phyloP scores from a whole-genome alignment of 2,113 vertebrate species.

The Melanostigma gelatinosum region DNA sequence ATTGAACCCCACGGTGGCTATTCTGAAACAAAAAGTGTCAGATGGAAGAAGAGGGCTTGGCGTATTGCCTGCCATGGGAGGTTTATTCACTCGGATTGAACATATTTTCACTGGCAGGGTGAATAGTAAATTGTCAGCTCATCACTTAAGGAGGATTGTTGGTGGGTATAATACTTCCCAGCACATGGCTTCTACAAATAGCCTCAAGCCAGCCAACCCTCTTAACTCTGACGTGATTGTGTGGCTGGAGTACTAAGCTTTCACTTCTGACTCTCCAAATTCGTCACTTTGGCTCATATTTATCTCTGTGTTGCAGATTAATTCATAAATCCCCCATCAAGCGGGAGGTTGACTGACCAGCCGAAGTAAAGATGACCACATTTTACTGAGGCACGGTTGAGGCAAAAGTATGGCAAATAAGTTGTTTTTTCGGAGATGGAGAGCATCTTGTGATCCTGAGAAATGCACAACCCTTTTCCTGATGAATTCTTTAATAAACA shows the following conservation, averaged over 20 bases:
- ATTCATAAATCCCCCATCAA: conserved; percentile 69
- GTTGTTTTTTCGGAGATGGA: conserved; percentile 16
- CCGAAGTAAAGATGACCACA: conserved; percentile 52
- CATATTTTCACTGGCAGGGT: conserved; percentile 74
- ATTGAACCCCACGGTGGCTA: conserved; percentile 70
- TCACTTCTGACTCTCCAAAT: conserved; percentile 56
- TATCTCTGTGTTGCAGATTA: conserved; percentile 61
- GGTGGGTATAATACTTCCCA: conserved; percentile 72
- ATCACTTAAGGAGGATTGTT: conserved; percentile 78
- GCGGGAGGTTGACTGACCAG: conserved; percentile 52
- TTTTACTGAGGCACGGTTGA: conserved; percentile 38
- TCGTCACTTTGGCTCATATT: conserved; percentile 60
- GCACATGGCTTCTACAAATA: conserved; percentile 71
- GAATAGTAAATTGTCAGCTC: conserved; percentile 79
- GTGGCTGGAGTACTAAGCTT: conserved; percentile 56
- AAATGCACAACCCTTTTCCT: neutral
- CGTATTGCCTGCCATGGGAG: conserved; percentile 69
- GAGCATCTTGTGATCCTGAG: conserved; percentile 17
- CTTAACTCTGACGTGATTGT: conserved; percentile 53
- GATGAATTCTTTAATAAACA: conserved; percentile 15
- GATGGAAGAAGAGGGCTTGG: conserved; percentile 63
- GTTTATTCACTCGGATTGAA: conserved; percentile 73
- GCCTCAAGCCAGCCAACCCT: conserved; percentile 62
- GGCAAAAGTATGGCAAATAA: conserved; percentile 25
- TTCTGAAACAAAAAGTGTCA: conserved; percentile 76